Conservation (phyloP, 2,888 invertebrate species). For the Temnothorax rugatulus region DNA sequence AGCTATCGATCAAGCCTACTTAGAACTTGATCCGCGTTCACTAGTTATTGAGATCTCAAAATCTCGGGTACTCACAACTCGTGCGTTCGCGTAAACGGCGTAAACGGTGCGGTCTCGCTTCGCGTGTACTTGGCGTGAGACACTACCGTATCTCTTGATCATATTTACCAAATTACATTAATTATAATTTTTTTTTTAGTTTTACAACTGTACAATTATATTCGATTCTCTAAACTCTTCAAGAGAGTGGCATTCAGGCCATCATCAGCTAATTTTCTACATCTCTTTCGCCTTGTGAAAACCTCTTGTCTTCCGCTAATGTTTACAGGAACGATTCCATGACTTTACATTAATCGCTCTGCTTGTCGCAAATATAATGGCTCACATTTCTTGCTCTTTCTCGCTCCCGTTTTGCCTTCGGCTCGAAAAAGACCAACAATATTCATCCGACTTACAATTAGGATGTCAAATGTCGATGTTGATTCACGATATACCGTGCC, state of each 20-base stretch:
- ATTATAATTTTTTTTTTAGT: slow-evolving; percentile 7
- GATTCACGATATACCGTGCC: slow-evolving; percentile 11
- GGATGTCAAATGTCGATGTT: not conserved
- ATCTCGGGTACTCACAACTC: too few species aligned
- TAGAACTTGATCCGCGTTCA: too few species aligned
- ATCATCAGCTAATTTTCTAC: not conserved
- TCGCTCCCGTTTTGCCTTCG: not conserved
- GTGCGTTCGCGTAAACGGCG: too few species aligned
- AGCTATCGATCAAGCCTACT: too few species aligned
- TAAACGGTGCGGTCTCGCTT: too few species aligned
- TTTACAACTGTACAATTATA: not conserved
- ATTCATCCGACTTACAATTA: not conserved
- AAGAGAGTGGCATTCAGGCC: not conserved
- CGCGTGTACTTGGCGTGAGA: too few species aligned
- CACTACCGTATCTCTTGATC: not conserved
- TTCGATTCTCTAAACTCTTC: not conserved
- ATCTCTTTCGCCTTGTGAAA: not conserved
- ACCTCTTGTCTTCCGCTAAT: slow-evolving; percentile 16
- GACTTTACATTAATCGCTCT: not conserved
- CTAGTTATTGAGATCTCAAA: too few species aligned
- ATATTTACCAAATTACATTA: not conserved
- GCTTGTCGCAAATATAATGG: not conserved
- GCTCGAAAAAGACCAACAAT: not conserved
- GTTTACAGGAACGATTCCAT: slow-evolving; percentile 2
- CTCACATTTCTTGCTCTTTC: not conserved